A percentile compares a stretch with the other conserved stretches of the same genome.
phyloP scores from a whole-genome alignment of 1,140 invertebrate genomes.

The Camponotus pennsylvanicus region DNA sequence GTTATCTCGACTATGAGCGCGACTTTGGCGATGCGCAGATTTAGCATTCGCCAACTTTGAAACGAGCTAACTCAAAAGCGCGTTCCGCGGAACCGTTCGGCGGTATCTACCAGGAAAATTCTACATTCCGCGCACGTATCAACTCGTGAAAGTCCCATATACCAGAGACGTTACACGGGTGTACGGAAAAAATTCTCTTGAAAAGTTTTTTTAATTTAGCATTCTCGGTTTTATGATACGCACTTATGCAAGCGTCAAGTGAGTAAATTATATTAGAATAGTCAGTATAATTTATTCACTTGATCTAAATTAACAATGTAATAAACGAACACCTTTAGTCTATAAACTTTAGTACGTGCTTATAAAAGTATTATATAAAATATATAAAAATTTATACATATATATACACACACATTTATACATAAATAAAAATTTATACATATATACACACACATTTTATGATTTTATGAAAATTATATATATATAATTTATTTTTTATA shows the following conservation, averaged over 20 bases:
- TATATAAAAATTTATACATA: no score
- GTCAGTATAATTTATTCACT: no score
- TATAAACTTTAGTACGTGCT: background rate
- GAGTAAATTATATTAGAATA: background rate
- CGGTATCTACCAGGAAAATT: conserved; percentile 58
- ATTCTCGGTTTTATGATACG: background rate
- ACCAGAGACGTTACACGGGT: background rate
- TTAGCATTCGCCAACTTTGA: conserved; percentile 71
- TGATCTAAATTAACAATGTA: no score
- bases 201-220: background rate
- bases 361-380: background rate
- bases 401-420: no score
- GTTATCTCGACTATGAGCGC: conserved; percentile 54
- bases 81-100: conserved; percentile 48
- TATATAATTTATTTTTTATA: no score
- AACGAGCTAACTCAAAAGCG: conserved; percentile 64
- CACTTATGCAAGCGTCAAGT: background rate
- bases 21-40: conserved; percentile 73
- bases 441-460: no score
- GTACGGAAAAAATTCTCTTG: background rate
- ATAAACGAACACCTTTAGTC: background rate
- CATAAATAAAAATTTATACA: no score
- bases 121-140: conserved; percentile 66
- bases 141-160: conserved; percentile 58
- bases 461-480: no score